A percentile compares a stretch with the other conserved stretches of the same genome.
Evolutionary conservation across 2,797 vertebrate species (phyloP).

Genomic region (Neomorphus geoffroyi): DNA sequence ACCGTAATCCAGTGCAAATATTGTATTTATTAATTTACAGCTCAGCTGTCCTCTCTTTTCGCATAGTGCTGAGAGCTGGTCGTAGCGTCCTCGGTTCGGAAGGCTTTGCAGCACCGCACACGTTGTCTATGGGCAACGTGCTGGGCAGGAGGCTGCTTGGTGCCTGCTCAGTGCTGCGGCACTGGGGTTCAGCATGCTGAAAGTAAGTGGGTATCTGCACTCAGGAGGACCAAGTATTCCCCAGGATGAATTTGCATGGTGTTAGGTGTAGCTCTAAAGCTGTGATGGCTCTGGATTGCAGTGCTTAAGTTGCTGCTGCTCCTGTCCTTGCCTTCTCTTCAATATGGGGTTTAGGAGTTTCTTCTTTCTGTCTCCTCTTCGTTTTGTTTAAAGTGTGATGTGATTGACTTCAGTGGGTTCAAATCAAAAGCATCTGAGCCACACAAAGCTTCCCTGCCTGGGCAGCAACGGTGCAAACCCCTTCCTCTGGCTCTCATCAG

Average conservation of each 20-base stretch:
- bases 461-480: neutral
- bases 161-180: neutral
- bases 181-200: accelerated
- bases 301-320: neutral
- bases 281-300: accelerated
- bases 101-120: neutral
- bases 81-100: accelerated
- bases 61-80: neutral
- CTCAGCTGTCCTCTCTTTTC: neutral
- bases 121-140: neutral
- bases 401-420: neutral
- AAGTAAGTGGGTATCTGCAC: neutral
- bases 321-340: neutral
- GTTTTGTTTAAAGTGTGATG: neutral
- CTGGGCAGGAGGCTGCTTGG: accelerated
- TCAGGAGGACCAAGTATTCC: neutral
- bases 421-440: neutral
- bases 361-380: neutral
- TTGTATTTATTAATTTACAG: neutral
- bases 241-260: accelerated
- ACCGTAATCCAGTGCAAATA: neutral
- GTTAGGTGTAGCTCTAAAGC: neutral
- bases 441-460: neutral
- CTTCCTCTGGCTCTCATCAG: neutral
- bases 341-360: neutral